Percentiles rank a stretch among this genome's conserved stretches.
phyloP scores from a whole-genome alignment of 2,797 vertebrate genomes.

The Carduelis carduelis region DNA sequence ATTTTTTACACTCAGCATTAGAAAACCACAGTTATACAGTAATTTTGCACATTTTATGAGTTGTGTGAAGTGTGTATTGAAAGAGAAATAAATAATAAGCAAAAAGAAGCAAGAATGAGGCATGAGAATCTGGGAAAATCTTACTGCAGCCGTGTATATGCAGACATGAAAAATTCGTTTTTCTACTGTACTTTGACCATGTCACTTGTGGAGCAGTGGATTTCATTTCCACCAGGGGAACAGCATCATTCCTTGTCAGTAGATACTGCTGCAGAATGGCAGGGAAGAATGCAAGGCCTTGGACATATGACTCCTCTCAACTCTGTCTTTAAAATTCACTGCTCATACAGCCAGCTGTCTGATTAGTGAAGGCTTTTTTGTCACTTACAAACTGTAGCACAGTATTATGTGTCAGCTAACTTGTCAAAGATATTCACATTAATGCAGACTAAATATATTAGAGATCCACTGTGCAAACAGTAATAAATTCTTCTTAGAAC shows the following conservation, averaged over 20 bases:
- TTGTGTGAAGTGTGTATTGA: not conserved
- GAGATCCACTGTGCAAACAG: constrained; percentile 22
- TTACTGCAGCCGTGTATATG: accelerated
- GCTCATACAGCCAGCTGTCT: not conserved
- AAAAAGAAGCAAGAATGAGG: not conserved
- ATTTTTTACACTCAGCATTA: not conserved
- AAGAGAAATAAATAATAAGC: not conserved
- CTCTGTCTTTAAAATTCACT: constrained; percentile 10
- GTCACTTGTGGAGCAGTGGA: constrained; percentile 4
- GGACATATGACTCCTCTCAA: not conserved
- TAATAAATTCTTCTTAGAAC: not conserved
- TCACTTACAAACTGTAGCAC: constrained; percentile 39
- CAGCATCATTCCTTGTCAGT: not conserved
- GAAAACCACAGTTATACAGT: not conserved
- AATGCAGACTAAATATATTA: constrained; percentile 44
- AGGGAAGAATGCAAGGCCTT: not conserved
- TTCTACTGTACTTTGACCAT: not conserved
- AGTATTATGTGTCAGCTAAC: not conserved
- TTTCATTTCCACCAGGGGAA: not conserved
- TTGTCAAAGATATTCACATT: constrained; percentile 31
- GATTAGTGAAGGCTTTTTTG: constrained; percentile 2
- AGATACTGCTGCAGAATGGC: not conserved
- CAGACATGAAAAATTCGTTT: not conserved
- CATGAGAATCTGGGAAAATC: not conserved
- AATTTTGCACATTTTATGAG: not conserved